Evolutionary conservation across 2,888 invertebrate genomes (phyloP), one percentile per base, ranked within the genome.

Genomic region (Lithodes maja): DNA sequence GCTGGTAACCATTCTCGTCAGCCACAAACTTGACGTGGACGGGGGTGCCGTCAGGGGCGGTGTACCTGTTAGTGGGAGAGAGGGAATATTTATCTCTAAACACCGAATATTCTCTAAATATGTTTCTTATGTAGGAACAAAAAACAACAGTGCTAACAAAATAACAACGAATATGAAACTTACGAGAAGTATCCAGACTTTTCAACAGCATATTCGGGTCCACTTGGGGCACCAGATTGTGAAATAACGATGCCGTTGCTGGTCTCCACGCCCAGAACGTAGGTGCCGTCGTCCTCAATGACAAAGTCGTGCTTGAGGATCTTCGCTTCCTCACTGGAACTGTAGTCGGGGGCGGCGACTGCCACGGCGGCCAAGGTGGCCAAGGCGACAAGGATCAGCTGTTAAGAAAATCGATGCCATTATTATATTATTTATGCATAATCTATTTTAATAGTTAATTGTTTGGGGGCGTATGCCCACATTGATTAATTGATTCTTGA

Each of bases 1-100:
- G 81, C 86, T 86, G 86, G 86, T 54, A 86, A n/a, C 86, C 86
- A 68, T 86, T 82, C 82, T 82, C 86, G 86, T 86, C 81, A 61
- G 82, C 86, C 49, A 86, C 86, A 75, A 74, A 86, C 75, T 86
- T 82, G n/a, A 86, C 86, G 49, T 77, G 50, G 75, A 86, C 75
- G 9, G 61, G 74, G 33, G 82, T 86, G 86, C 86, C 86, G 75
- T 86, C 86, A 71, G 86, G 86, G 71, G 86, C 82, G 52, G 82
- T 86, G 75, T 75, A 86, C 33, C 86, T 86, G 86, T 74, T 68
- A 54, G 33, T 54, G 12, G 5, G 9, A 78, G 78, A 61, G 33
- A 33, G 33, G 33, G 33, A 33, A 33, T 33, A 33, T 33, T 33
- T 33, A 33, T 33, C 33, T 33, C 33, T 33, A 33, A 33, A 33